Conservation (phyloP, 1,140 invertebrate species). For the Papilio polyxenes region DNA sequence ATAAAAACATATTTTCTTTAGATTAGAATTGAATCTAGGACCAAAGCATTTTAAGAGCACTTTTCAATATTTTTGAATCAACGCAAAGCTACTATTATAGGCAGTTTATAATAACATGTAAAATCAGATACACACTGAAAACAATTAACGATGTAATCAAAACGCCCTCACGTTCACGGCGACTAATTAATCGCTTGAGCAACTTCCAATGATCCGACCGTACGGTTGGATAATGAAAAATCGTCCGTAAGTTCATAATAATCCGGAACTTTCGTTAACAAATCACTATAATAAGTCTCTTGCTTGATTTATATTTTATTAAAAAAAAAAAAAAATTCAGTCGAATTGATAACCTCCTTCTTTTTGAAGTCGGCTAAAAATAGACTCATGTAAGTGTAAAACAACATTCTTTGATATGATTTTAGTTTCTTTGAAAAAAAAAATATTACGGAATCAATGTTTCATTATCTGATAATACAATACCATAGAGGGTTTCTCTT, state of each 20-base stretch:
- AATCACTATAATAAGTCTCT: not conserved
- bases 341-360: too few relatives aligned
- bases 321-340: too few relatives aligned
- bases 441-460: too few relatives aligned
- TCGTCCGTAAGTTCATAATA: slow-evolving; percentile 61
- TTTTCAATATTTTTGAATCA: not conserved
- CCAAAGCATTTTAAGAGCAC: too few relatives aligned
- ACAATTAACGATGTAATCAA: slow-evolving; percentile 68
- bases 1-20: too few relatives aligned
- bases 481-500: too few relatives aligned
- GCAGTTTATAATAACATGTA: slow-evolving; percentile 22
- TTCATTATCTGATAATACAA: too few relatives aligned
- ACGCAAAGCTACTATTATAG: not conserved
- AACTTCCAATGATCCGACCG: slow-evolving; percentile 61
- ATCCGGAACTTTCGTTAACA: slow-evolving; percentile 40
- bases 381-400: too few relatives aligned
- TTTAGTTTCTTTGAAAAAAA: too few relatives aligned
- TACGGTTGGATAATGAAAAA: slow-evolving; percentile 71
- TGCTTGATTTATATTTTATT: not conserved
- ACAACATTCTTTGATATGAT: too few relatives aligned
- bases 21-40: too few relatives aligned
- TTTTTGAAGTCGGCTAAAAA: too few relatives aligned
- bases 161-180: slow-evolving; percentile 56
- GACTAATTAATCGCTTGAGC: slow-evolving; percentile 71
- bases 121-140: slow-evolving; percentile 48